A percentile compares a stretch with the other conserved stretches of the same genome.
Conservation (phyloP, 53 echinoderm and acorn worm genomes). For the Astropecten irregularis region DNA sequence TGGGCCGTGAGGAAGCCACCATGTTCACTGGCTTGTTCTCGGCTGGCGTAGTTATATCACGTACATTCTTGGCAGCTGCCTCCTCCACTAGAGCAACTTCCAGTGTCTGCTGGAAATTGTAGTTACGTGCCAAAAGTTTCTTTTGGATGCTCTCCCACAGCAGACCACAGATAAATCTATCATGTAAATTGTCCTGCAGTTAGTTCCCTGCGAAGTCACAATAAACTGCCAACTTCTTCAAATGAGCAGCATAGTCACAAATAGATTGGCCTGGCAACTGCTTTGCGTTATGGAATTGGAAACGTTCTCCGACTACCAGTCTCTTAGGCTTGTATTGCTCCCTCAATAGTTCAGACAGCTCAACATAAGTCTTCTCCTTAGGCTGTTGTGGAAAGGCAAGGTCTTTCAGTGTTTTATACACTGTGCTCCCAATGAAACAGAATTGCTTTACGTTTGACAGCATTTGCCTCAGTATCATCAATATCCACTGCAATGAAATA, state of each 20-base stretch:
- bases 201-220: too few species aligned
- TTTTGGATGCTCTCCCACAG: not conserved
- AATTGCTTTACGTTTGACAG: too few species aligned
- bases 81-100: not conserved
- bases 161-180: not conserved
- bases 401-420: conserved; percentile 19
- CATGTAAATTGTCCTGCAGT: not conserved
- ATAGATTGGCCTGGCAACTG: not conserved
- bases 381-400: not conserved
- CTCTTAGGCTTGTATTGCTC: not conserved
- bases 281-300: too few species aligned
- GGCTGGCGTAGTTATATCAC: too few species aligned
- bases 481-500: conserved; percentile 27
- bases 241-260: too few species aligned
- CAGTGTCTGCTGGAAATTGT: not conserved
- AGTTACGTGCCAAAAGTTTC: not conserved
- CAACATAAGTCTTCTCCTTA: too few species aligned
- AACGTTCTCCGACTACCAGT: not conserved
- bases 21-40: too few species aligned
- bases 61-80: too few species aligned
- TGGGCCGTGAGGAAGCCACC: not conserved
- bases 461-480: too few species aligned
- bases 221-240: too few species aligned
- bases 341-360: too few species aligned
- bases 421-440: not conserved